phyloP scores from a whole-genome alignment of 2,113 vertebrate genomes.

The Bettongia penicillata region DNA sequence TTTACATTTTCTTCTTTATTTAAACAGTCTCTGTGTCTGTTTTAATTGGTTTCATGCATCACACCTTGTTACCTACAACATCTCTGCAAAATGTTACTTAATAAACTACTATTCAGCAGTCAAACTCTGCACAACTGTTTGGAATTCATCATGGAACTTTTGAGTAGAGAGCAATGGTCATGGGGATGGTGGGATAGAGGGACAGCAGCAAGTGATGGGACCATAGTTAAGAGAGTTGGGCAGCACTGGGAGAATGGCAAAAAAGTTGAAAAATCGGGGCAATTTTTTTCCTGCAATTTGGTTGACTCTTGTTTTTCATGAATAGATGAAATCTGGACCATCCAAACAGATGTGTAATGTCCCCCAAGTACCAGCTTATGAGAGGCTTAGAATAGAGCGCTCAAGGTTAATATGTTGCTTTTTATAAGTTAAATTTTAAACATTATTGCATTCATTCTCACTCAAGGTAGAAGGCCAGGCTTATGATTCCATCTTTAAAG shows the following conservation, averaged over 20 bases:
- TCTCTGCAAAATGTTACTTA: constrained; percentile 36
- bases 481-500: constrained; percentile 51
- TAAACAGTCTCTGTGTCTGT: constrained; percentile 36
- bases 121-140: constrained; percentile 1
- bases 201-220: not conserved
- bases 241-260: not conserved
- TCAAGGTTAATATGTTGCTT: constrained; percentile 24
- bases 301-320: constrained; percentile 29
- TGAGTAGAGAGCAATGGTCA: not conserved
- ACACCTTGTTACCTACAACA: constrained; percentile 35
- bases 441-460: constrained; percentile 32
- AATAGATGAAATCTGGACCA: not conserved
- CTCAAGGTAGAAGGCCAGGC: not conserved
- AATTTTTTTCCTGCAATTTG: constrained; percentile 19
- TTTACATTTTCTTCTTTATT: constrained; percentile 61
- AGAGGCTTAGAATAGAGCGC: constrained; percentile 50
- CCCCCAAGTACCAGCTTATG: not conserved
- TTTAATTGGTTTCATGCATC: constrained; percentile 38
- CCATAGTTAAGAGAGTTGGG: not conserved
- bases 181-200: not conserved
- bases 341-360: not conserved
- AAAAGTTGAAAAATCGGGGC: not conserved
- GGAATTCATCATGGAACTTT: constrained; percentile 56
- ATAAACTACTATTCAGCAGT: constrained; percentile 55
- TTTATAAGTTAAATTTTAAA: constrained; percentile 48